Evolutionary conservation across 1,140 invertebrate genomes (phyloP).

Genomic region (Liolophura sinensis): DNA sequence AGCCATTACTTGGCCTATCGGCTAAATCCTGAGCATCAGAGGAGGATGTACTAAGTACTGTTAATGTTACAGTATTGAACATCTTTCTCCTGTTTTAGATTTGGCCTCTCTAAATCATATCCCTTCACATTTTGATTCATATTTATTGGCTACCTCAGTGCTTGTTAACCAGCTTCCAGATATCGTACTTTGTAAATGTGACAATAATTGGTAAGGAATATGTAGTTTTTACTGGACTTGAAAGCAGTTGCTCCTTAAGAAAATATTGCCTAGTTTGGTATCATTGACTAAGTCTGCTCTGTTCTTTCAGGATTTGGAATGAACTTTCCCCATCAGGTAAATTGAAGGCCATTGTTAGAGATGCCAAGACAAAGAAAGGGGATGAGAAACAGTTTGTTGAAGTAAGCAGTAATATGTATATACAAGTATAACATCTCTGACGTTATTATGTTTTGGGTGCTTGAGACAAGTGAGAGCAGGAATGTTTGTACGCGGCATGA

Average conservation of each 20-base stretch:
- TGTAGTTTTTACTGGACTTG: not conserved
- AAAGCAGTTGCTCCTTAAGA: not conserved
- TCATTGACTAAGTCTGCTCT: not conserved
- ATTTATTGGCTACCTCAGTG: no score
- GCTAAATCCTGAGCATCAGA: no score
- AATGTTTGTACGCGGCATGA: no score
- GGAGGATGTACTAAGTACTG: no score
- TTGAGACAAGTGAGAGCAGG: no score
- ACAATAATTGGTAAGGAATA: no score
- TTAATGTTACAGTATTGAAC: no score
- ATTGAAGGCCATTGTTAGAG: slow-evolving; percentile 38
- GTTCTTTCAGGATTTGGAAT: slow-evolving; percentile 40
- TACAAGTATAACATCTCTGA: not conserved
- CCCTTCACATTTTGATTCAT: no score
- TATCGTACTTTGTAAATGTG: not conserved
- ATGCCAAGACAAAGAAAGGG: slow-evolving; percentile 45
- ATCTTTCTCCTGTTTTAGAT: no score
- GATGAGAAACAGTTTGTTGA: slow-evolving; percentile 56
- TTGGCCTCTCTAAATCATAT: no score
- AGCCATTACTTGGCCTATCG: no score
- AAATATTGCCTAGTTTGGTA: not conserved
- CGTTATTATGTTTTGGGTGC: no score
- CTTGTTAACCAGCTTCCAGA: not conserved
- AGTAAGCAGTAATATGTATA: slow-evolving; percentile 20
- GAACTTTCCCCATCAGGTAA: slow-evolving; percentile 47